A percentile compares a stretch with the other conserved stretches of the same genome.
Conservation (phyloP, 2,113 vertebrate species). For the Opisthocomus hoazin region DNA sequence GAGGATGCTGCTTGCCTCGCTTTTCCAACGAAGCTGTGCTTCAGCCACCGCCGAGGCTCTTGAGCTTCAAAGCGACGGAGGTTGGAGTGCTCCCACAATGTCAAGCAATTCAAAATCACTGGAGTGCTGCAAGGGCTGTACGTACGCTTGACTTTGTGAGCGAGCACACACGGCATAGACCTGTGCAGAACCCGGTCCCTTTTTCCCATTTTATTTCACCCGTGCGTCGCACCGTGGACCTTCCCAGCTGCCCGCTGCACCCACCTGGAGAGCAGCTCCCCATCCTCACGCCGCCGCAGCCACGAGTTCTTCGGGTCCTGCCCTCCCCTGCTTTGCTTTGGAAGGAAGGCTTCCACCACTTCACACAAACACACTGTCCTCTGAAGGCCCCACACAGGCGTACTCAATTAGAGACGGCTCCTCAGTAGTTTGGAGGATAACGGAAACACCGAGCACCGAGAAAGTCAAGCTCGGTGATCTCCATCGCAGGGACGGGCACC, state of each 20-base stretch:
- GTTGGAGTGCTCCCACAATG: neutral
- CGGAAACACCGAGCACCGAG: neutral
- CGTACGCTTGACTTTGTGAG: slow-evolving; percentile 17
- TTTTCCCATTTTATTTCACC: neutral
- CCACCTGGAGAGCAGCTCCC: neutral
- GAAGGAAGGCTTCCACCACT: neutral
- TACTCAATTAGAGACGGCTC: neutral
- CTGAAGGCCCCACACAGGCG: neutral
- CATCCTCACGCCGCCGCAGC: fast-evolving
- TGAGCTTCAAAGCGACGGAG: slow-evolving; percentile 31
- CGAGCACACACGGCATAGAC: neutral
- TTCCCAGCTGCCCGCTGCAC: neutral
- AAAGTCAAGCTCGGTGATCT: neutral
- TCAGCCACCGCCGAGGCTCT: neutral
- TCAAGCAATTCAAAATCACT: slow-evolving; percentile 51
- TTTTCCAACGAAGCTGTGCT: slow-evolving; percentile 26
- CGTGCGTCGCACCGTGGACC: neutral
- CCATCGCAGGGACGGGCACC: neutral
- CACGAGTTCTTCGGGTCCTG: fast-evolving
- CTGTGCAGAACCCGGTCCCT: neutral
- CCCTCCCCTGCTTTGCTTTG: neutral
- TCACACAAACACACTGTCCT: neutral
- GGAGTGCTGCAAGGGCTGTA: slow-evolving; percentile 33
- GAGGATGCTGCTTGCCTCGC: neutral
- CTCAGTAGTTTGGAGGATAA: neutral